These are phyloP conservation scores for Drosophila rubida DNA, from an alignment of 2,888 invertebrate species.

Conservation along the genomic window DNA sequence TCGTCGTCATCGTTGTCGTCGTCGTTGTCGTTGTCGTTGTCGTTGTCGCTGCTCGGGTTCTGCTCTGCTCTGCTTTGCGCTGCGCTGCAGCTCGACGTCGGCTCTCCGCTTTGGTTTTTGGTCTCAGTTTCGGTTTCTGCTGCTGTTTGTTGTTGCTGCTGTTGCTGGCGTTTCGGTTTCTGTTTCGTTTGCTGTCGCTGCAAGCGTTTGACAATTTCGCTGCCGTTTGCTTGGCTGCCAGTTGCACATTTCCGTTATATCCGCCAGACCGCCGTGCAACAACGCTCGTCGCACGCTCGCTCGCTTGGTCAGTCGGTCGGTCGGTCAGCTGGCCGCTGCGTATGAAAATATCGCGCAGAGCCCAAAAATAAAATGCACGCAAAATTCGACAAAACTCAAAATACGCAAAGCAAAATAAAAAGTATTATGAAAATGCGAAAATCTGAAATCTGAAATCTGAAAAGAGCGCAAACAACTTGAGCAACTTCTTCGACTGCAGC, in stretches of 20 bases:
- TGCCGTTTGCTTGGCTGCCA: constrained; percentile 65
- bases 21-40: neutral
- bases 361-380: neutral
- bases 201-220: constrained; percentile 70
- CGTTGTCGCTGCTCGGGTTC: constrained; percentile 46
- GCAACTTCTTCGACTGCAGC: constrained; percentile 22
- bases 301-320: constrained; percentile 16
- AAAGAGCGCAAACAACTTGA: constrained; percentile 10
- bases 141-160: constrained; percentile 15
- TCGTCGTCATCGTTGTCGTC: constrained; percentile 14
- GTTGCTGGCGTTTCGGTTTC: constrained; percentile 36
- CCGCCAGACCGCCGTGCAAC: constrained; percentile 70
- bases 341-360: neutral
- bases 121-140: constrained; percentile 20
- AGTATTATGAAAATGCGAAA: neutral
- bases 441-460: neutral
- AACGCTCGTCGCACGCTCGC: constrained; percentile 24
- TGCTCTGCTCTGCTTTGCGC: constrained; percentile 40
- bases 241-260: constrained; percentile 79
- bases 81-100: constrained; percentile 8
- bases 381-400: neutral
- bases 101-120: constrained; percentile 27
- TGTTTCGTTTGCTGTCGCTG: constrained; percentile 49
- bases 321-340: constrained; percentile 30
- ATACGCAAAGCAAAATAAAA: neutral